phyloP scores from a whole-genome alignment of 2,113 vertebrate genomes.

The Periophthalmodon schlosseri region DNA sequence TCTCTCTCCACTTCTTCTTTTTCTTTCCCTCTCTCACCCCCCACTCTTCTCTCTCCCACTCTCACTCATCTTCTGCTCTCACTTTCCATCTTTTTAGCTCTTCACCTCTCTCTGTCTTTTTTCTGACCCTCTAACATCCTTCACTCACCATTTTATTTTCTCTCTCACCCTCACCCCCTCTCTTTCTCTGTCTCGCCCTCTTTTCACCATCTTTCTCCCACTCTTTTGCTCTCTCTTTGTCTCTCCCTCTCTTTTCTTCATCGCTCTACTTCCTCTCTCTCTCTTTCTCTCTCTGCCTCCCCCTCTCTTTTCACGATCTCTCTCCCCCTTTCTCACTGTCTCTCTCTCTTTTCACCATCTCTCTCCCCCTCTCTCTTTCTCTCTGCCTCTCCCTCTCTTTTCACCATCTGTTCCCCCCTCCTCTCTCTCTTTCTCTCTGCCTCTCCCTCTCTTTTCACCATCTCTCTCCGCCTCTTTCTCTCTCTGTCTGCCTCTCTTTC shows the following conservation, averaged over 20 bases:
- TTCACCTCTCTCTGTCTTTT: not conserved
- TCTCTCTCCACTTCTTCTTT: too few species aligned
- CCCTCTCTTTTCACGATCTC: not conserved
- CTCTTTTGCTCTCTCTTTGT: not conserved
- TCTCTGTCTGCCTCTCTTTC: not conserved
- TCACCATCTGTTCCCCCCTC: too few species aligned
- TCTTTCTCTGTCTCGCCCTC: not conserved
- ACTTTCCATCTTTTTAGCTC: not conserved
- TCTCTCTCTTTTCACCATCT: not conserved
- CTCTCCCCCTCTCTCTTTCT: not conserved
- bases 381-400: not conserved
- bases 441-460: not conserved
- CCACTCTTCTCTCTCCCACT: not conserved
- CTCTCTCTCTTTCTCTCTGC: not conserved
- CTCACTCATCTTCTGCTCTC: not conserved
- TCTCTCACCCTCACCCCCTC: conserved; percentile 26
- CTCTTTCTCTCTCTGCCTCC: not conserved
- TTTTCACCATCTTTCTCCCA: not conserved
- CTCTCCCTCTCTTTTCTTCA: not conserved
- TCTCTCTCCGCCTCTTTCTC: not conserved
- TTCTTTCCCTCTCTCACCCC: not conserved
- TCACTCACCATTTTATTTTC: not conserved
- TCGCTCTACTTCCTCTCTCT: not conserved
- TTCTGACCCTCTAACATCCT: too few species aligned
- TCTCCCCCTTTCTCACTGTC: not conserved